Evolutionary conservation across 2,113 vertebrate genomes (phyloP).

Genomic region (Amia ocellicauda): DNA sequence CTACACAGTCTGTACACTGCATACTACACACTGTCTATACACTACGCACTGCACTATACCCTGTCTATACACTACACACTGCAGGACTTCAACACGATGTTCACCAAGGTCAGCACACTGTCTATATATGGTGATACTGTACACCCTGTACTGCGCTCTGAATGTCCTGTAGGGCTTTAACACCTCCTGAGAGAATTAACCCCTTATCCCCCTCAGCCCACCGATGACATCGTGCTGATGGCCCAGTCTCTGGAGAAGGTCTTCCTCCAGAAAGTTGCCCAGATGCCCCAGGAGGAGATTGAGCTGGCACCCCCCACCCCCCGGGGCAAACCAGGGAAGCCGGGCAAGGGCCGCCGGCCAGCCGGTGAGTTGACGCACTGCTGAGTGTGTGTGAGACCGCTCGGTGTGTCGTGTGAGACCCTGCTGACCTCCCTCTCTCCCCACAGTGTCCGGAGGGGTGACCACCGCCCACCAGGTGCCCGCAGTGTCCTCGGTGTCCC

Average conservation of each 20-base stretch:
- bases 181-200: no score
- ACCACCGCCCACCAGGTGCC: slow-evolving; percentile 86
- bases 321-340: slow-evolving; percentile 73
- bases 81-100: slow-evolving; percentile 97
- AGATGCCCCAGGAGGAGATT: slow-evolving; percentile 87
- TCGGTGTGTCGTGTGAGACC: background rate
- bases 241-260: slow-evolving; percentile 91
- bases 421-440: background rate
- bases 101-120: no score
- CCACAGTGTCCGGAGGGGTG: slow-evolving; percentile 63
- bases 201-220: slow-evolving; percentile 74
- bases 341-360: slow-evolving; percentile 67
- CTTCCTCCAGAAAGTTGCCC: slow-evolving; percentile 88
- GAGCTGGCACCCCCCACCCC: slow-evolving; percentile 75
- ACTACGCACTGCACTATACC: no score
- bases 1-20: background rate
- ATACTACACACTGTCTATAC: no score
- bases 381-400: background rate
- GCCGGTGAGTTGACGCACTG: slow-evolving; percentile 44
- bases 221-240: slow-evolving; percentile 92
- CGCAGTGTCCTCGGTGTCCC: slow-evolving; percentile 80
- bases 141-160: no score
- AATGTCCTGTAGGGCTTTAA: no score
- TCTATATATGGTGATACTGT: no score
- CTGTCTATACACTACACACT: no score